These are phyloP conservation scores for Shargacucullia verbasci DNA, from an alignment of 2,888 invertebrate genomes.

Conservation along the genomic window DNA sequence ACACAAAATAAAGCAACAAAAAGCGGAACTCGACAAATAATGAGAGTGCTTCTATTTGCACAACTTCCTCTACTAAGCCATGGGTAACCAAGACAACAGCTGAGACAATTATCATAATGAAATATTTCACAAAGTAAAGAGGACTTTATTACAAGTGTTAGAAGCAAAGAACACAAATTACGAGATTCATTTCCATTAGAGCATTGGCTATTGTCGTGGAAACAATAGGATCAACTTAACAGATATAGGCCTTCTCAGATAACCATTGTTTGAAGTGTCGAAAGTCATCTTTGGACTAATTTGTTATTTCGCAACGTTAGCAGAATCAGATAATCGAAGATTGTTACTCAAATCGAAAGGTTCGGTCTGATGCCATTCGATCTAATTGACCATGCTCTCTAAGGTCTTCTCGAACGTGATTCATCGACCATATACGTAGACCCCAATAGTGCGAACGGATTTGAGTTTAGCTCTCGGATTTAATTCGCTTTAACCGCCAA, in stretches of 20 bases:
- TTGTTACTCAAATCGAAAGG: constrained; percentile 3
- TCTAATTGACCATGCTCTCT: constrained; percentile 14
- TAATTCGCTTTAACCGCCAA: not conserved
- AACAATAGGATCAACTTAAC: constrained; percentile 37
- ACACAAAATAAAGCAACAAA: constrained; percentile 6
- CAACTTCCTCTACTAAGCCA: constrained; percentile 10
- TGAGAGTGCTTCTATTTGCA: constrained; percentile 4
- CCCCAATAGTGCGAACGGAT: constrained; percentile 13
- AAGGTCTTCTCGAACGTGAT: constrained; percentile 17
- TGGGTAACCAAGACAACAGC: not conserved
- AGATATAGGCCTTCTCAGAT: constrained; percentile 36
- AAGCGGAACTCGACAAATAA: constrained; percentile 5
- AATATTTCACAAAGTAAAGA: constrained; percentile 34
- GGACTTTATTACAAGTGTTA: constrained; percentile 23
- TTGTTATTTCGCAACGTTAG: constrained; percentile 22
- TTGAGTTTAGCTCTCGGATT: constrained; percentile 15
- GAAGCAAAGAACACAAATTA: constrained; percentile 37
- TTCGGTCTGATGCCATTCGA: constrained; percentile 5
- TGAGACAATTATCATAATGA: constrained; percentile 30
- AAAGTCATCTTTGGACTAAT: constrained; percentile 36
- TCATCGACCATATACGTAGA: not conserved
- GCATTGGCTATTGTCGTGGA: constrained; percentile 37
- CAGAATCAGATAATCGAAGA: constrained; percentile 3
- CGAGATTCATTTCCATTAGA: constrained; percentile 34
- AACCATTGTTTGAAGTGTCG: constrained; percentile 41